These are phyloP conservation scores for Heterodera carotae DNA, from an alignment of 1,140 invertebrate species.

Conservation along the genomic window DNA sequence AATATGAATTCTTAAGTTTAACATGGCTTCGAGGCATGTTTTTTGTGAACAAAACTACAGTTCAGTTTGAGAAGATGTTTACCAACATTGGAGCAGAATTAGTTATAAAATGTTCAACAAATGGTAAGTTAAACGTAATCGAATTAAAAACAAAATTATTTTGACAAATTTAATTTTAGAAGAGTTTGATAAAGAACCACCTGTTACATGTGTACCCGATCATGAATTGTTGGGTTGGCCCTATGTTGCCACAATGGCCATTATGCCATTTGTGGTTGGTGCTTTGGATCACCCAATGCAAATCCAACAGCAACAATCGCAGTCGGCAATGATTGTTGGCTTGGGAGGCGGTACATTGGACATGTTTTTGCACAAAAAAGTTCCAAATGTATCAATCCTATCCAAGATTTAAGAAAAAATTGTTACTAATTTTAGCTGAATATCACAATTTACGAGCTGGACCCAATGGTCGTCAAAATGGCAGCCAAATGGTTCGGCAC, in stretches of 20 bases:
- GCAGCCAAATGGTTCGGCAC: constrained; percentile 35
- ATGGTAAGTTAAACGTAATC: too few relatives aligned
- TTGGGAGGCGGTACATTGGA: constrained; percentile 32
- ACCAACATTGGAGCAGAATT: too few relatives aligned
- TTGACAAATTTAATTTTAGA: too few relatives aligned
- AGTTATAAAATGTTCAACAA: too few relatives aligned
- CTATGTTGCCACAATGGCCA: constrained; percentile 24
- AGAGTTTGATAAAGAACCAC: too few relatives aligned
- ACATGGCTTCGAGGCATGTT: too few relatives aligned
- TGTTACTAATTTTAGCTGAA: constrained; percentile 26
- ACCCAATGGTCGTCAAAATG: constrained; percentile 24
- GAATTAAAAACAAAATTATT: too few relatives aligned
- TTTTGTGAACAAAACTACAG: too few relatives aligned
- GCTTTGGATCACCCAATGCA: constrained; percentile 17
- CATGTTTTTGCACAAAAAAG: constrained; percentile 34
- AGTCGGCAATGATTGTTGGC: constrained; percentile 26
- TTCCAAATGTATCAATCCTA: constrained; percentile 25
- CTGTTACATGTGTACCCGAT: constrained; percentile 18
- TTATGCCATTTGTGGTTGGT: constrained; percentile 36
- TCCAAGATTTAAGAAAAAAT: too few relatives aligned
- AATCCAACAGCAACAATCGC: constrained; percentile 3
- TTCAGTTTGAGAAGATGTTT: too few relatives aligned
- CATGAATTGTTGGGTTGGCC: constrained; percentile 13
- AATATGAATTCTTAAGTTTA: too few relatives aligned
- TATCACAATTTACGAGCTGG: constrained; percentile 31